phyloP scores from a whole-genome alignment of 2,888 invertebrate genomes.

The Callinectes sapidus region DNA sequence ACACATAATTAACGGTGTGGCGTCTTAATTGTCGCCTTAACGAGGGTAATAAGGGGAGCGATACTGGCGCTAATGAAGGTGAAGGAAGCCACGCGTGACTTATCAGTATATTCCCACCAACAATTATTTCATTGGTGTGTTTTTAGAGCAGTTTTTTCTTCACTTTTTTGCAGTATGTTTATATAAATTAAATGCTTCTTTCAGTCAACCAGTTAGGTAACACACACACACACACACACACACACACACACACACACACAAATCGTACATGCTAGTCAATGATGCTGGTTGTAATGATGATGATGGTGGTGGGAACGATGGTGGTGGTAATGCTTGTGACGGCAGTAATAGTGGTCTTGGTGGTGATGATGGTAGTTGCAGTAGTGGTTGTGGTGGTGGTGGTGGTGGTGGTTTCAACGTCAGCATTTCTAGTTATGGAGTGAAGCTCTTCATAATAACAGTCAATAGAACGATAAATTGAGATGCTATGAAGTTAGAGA shows the following conservation, averaged over 20 bases:
- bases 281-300: not conserved
- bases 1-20: not conserved
- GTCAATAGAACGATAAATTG: not conserved
- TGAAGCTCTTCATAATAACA: not conserved
- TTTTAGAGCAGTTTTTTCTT: not conserved
- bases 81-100: not conserved
- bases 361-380: not conserved
- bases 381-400: not conserved
- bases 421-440: not conserved
- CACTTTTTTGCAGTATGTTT: not conserved
- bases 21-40: not conserved
- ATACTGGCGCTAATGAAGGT: not conserved
- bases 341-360: not conserved
- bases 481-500: not conserved
- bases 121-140: not conserved
- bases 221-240: too few relatives aligned
- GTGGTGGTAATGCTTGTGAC: not conserved
- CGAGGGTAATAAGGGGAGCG: not conserved
- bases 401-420: not conserved
- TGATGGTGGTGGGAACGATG: not conserved
- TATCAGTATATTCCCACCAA: not conserved
- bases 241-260: too few relatives aligned
- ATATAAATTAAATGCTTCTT: not conserved
- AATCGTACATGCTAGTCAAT: not conserved
- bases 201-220: too few relatives aligned